phyloP scores from a whole-genome alignment of 64 coral and sea anemone genomes.

The Pachyseris speciosa region DNA sequence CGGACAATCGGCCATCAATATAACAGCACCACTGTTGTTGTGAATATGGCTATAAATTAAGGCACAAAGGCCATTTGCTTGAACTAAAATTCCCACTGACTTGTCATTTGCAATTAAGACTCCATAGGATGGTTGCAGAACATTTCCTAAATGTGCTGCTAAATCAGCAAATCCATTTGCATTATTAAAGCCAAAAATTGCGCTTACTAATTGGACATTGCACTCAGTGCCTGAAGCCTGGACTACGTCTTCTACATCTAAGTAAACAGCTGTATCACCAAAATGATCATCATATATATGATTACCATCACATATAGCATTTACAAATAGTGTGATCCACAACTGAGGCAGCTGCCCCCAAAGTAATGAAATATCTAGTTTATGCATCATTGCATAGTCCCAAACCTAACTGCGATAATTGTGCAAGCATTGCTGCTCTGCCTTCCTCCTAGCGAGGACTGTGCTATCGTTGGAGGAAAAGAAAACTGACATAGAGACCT shows the following conservation, averaged over 20 bases:
- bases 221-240: slow-evolving; percentile 11
- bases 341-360: slow-evolving; percentile 42
- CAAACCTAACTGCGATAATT: slow-evolving; percentile 59
- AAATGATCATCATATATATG: slow-evolving; percentile 39
- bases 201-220: slow-evolving; percentile 14
- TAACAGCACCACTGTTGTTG: slow-evolving; percentile 19
- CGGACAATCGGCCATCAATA: slow-evolving; percentile 3
- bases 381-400: slow-evolving; percentile 1
- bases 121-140: slow-evolving; percentile 6
- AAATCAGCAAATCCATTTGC: slow-evolving; percentile 31
- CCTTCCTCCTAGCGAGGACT: slow-evolving; percentile 30
- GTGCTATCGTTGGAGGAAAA: background rate
- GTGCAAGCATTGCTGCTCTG: slow-evolving; percentile 67
- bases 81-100: slow-evolving; percentile 12
- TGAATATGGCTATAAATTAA: slow-evolving; percentile 12
- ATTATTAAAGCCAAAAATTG: slow-evolving; percentile 40
- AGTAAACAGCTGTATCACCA: slow-evolving; percentile 38
- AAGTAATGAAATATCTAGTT: slow-evolving; percentile 28
- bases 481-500: too few species aligned
- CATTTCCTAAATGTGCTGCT: slow-evolving; percentile 1
- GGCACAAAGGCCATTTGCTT: slow-evolving; percentile 21
- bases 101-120: slow-evolving; percentile 6
- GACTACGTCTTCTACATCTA: slow-evolving; percentile 65
- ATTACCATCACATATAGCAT: slow-evolving; percentile 60
- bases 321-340: slow-evolving; percentile 20